These are phyloP conservation scores for Cairina moschata DNA, from an alignment of 2,113 vertebrate species.

Conservation along the genomic window DNA sequence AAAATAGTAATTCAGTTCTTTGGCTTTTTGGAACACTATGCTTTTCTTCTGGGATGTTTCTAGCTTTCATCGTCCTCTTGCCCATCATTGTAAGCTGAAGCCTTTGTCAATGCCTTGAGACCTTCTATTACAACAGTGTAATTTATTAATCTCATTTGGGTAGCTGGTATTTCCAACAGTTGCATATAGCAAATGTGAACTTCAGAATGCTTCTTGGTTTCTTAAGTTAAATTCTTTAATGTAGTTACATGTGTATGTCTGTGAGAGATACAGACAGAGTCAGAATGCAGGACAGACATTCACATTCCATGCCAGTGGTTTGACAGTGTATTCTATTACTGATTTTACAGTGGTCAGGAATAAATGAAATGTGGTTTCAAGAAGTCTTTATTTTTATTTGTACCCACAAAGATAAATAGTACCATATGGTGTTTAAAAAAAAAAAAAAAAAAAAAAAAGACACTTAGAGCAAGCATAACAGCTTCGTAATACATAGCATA, in stretches of 20 bases:
- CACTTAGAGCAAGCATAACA: conserved; percentile 4
- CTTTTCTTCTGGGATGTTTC: neutral
- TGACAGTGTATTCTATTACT: conserved; percentile 66
- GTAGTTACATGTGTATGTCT: neutral
- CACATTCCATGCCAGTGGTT: conserved; percentile 64
- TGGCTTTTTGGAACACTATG: neutral
- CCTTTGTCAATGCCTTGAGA: neutral
- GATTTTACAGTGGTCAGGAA: conserved; percentile 66
- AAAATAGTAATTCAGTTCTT: neutral
- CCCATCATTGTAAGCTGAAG: neutral
- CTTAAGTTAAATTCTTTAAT: neutral
- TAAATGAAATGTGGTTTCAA: conserved; percentile 64
- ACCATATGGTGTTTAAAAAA: conserved; percentile 39
- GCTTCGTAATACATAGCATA: conserved; percentile 56
- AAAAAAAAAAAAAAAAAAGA: neutral
- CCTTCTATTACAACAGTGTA: neutral
- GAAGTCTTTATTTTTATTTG: conserved; percentile 68
- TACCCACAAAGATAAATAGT: conserved; percentile 56
- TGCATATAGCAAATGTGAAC: neutral
- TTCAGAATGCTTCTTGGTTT: neutral
- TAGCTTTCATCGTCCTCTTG: neutral
- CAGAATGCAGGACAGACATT: neutral
- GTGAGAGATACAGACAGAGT: neutral
- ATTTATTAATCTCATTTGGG: neutral
- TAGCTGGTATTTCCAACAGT: neutral